Evolutionary conservation across 2,888 invertebrate species (phyloP), one percentile per base, ranked within the genome.

Genomic region (Drosophila macrospina): DNA sequence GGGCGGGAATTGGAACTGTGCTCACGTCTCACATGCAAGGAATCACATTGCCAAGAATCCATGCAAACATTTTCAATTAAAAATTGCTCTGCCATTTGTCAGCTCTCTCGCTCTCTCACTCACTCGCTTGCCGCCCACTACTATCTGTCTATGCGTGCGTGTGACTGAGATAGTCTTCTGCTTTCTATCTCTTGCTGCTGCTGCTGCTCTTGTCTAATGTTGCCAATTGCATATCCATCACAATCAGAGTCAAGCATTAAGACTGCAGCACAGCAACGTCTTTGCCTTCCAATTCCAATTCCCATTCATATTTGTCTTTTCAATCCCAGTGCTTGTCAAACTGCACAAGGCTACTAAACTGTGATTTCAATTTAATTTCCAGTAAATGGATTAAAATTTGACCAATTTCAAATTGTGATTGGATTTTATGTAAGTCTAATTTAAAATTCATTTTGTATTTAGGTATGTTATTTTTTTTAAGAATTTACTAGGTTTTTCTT

Each of bases 61-160:
- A 83, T 76, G 88, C 86, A 83, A 86, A 83, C 87, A 83, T 86
- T 88, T 83, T 83, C 83, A 83, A 83, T 83, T 83, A 83, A 83
- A 88, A 88, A 83, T 74, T 77, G 84, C 84, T 72, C 61, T 87
- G 76, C 86, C 88, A 82, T 82, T 87, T 82, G 86, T 87, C 81
- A 81, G 78, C 51, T 47, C 37, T 50, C 15, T 16, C 6, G 28
- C 28, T 34, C 32, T 47, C 15, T 48, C 8, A 6, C 5, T 28
- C 8, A 6, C 28, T 28, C 20, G 20, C 20, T 20, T 20, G 20
- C 20, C 20, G 20, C 32, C 24, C 45, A 50, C 39, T 16, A 51
- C 28, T 54, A n/a, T 28, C 13, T 47, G 16, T 28, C 7, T 34
- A 8, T 11, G 30, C 15, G 28, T 32, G 45, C 13, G 32, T 13